Percentiles rank a stretch among this genome's conserved stretches.
Evolutionary conservation across 2,113 vertebrate genomes (phyloP).

Genomic region (Malurus alboscapulatus): DNA sequence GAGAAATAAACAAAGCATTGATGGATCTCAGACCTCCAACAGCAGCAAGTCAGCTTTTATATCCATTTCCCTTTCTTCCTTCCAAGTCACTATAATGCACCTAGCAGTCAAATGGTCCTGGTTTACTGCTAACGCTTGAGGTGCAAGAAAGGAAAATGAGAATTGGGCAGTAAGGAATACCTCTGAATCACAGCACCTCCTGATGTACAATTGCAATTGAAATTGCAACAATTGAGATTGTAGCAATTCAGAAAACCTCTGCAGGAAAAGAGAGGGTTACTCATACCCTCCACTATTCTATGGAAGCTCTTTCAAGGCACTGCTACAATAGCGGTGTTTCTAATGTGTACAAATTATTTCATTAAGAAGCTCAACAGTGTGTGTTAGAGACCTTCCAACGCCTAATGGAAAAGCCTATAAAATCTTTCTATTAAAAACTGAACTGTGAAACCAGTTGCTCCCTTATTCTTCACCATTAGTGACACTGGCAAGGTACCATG

Average conservation of each 20-base stretch:
- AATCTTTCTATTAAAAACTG: background rate
- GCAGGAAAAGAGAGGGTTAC: background rate
- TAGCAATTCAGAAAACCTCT: background rate
- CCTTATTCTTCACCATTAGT: background rate
- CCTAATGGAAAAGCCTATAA: background rate
- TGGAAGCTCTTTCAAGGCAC: background rate
- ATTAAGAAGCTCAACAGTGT: background rate
- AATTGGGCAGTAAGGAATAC: background rate
- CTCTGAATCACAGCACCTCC: background rate
- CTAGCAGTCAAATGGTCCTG: background rate
- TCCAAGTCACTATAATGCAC: background rate
- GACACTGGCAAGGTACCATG: background rate
- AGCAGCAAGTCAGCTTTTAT: background rate
- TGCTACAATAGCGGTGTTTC: background rate
- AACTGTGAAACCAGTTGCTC: background rate
- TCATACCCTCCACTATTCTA: background rate
- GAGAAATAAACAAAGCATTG: background rate
- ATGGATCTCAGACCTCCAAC: background rate
- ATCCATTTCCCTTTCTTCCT: background rate
- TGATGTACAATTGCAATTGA: background rate
- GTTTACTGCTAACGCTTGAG: background rate
- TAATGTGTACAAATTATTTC: slow-evolving; percentile 8
- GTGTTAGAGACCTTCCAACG: background rate
- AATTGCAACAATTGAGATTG: background rate
- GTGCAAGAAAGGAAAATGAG: background rate